Percentiles rank a stretch among this genome's conserved stretches.
Evolutionary conservation across 2,113 vertebrate species (phyloP).

Genomic region (Thinocorus orbignyianus): DNA sequence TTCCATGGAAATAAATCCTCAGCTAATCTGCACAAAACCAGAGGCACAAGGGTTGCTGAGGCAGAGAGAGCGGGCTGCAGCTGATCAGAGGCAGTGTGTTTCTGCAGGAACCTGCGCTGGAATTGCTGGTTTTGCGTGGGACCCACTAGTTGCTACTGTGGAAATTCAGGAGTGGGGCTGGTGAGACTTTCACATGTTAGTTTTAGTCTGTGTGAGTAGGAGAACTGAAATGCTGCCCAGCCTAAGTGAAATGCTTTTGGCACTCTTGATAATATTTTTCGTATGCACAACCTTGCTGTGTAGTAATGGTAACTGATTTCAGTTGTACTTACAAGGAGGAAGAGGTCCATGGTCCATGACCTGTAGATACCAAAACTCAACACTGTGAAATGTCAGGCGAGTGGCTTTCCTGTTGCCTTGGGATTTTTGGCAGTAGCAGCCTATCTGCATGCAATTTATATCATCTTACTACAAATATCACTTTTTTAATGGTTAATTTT

Average conservation of each 20-base stretch:
- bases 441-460: not conserved
- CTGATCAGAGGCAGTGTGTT: not conserved
- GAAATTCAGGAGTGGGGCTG: not conserved
- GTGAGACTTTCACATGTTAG: not conserved
- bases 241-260: not conserved
- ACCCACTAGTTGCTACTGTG: not conserved
- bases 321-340: not conserved
- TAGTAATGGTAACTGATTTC: not conserved
- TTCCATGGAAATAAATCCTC: constrained; percentile 2
- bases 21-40: not conserved
- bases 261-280: too few relatives aligned
- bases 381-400: not conserved
- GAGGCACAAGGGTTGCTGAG: not conserved
- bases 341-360: not conserved
- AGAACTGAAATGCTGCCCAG: not conserved
- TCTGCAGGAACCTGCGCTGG: not conserved
- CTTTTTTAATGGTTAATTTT: not conserved
- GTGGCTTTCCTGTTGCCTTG: not conserved
- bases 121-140: not conserved
- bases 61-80: not conserved
- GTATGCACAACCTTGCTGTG: not conserved
- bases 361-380: not conserved
- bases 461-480: not conserved
- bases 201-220: not conserved
- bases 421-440: not conserved